phyloP scores from a whole-genome alignment of 64 coral and sea anemone species.

The Dendrophyllia cribrosa region DNA sequence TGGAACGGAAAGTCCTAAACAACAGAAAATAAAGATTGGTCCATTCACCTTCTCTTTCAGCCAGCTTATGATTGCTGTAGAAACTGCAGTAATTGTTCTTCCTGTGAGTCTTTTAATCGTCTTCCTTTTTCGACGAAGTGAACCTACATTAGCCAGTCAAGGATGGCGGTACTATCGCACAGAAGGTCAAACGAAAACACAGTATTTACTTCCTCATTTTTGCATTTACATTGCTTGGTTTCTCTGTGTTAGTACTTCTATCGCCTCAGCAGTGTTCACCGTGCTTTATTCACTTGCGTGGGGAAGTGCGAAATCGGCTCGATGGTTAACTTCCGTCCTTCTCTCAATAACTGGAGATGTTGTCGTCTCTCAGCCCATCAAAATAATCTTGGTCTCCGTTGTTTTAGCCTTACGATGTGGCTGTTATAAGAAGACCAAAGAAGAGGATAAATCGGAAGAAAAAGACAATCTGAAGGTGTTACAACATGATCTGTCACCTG shows the following conservation, averaged over 20 bases:
- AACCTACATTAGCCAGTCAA: not conserved
- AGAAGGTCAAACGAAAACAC: not conserved
- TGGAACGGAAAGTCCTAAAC: not conserved
- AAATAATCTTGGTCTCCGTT: conserved; percentile 5
- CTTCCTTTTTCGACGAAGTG: conserved; percentile 8
- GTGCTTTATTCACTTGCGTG: conserved; percentile 45
- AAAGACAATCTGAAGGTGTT: not conserved
- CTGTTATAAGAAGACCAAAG: not conserved
- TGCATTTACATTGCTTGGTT: conserved; percentile 58
- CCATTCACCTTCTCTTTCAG: conserved; percentile 4
- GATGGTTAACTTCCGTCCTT: conserved; percentile 36
- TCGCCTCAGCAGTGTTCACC: conserved; percentile 19
- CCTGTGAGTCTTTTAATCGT: conserved; percentile 13
- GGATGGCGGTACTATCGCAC: not conserved
- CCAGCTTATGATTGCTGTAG: conserved; percentile 14
- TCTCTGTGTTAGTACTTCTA: conserved; percentile 1
- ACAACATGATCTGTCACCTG: not conserved
- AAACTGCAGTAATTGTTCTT: not conserved
- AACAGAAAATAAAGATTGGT: not conserved
- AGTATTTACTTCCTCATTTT: conserved; percentile 21
- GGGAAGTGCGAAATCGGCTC: conserved; percentile 28
- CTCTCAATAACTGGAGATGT: conserved; percentile 26
- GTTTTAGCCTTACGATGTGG: conserved; percentile 22
- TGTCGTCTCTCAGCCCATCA: conserved; percentile 34
- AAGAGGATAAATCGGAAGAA: too few relatives aligned